phyloP scores from a whole-genome alignment of 2,888 invertebrate genomes.

The Chloromyia formosa region DNA sequence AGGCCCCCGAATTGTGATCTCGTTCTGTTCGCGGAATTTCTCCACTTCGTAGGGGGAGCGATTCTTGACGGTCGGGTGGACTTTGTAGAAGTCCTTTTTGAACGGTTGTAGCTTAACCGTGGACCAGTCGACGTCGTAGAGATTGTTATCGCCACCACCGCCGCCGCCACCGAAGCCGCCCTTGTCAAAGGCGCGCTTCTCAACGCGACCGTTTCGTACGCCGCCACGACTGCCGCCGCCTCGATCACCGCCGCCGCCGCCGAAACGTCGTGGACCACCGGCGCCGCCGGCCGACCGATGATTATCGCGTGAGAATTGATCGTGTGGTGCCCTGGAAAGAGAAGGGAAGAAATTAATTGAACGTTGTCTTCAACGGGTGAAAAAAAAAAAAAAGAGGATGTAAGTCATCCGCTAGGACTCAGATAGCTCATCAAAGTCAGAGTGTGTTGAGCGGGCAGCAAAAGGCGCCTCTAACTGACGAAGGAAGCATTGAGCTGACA shows the following conservation, averaged over 20 bases:
- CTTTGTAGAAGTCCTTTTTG: constrained; percentile 83
- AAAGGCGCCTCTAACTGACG: too few species aligned
- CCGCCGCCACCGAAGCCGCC: constrained; percentile 50
- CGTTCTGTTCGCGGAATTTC: constrained; percentile 71
- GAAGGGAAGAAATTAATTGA: neutral
- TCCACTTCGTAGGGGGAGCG: constrained; percentile 75
- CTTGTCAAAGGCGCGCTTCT: constrained; percentile 30
- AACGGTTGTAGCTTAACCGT: constrained; percentile 72
- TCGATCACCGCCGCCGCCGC: constrained; percentile 46
- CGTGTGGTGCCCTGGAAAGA: constrained; percentile 30
- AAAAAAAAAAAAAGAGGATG: too few species aligned
- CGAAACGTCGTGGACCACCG: constrained; percentile 24
- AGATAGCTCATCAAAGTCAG: too few species aligned
- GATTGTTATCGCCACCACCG: constrained; percentile 64
- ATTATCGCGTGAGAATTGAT: constrained; percentile 13
- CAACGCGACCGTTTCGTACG: constrained; percentile 73
- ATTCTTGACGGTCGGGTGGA: constrained; percentile 71
- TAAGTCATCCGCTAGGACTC: too few species aligned
- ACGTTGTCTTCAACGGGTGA: too few species aligned
- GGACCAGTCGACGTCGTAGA: constrained; percentile 68
- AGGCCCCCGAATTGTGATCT: constrained; percentile 79
- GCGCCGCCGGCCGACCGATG: constrained; percentile 45
- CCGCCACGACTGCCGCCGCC: constrained; percentile 40
- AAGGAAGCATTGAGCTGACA: too few species aligned
- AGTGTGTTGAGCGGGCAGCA: too few species aligned